Evolutionary conservation across 2,888 invertebrate species (phyloP), one percentile per base, ranked within the genome.

Genomic region (Aphrophora alni): DNA sequence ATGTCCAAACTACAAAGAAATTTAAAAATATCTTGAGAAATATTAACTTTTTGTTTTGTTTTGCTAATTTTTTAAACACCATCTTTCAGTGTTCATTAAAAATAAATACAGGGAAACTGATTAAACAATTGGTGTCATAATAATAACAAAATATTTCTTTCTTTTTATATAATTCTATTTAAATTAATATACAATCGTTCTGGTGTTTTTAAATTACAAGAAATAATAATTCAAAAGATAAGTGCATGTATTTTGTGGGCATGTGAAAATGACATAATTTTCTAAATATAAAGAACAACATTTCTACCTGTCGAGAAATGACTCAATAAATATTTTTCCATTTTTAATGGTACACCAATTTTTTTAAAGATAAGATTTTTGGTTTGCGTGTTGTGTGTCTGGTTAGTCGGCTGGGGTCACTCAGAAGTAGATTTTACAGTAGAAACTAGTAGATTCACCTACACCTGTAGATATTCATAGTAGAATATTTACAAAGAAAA

Each of bases 341-440:
- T 44, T 44, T 44, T 44, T 44, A 44, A 44, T 44, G 44, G 44
- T 44, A 44, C 44, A 44, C 17, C 44, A 44, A 44, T 44, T 44
- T n/a, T n/a, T 44, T 44, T 3, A 44, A 44, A 44, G 12, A 44
- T 10, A 44, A 17, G 44, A 44, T 44, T 44, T 44, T 44, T 44
- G 44, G 44, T 44, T 44, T 44, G 44, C 44, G 44, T 44, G 44
- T 44, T 44, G 44, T 44, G 44, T 44, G 44, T 44, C 44, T 44
- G 44, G 44, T 44, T 44, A 28, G 80, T 38, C 38, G 72, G 77
- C 80, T 77, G 80, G 80, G 80, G 80, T 80, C 80, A 80, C 80
- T 80, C 80, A 77, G 71, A 81, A 81, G 71, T 70, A 80, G 80
- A 74, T 74, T n/a, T 69, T 80, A 77, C 68, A 51, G 80, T 80